Evolutionary conservation across 2,797 vertebrate genomes (phyloP), one percentile per base, ranked within the genome.

Genomic region (Carduelis carduelis): DNA sequence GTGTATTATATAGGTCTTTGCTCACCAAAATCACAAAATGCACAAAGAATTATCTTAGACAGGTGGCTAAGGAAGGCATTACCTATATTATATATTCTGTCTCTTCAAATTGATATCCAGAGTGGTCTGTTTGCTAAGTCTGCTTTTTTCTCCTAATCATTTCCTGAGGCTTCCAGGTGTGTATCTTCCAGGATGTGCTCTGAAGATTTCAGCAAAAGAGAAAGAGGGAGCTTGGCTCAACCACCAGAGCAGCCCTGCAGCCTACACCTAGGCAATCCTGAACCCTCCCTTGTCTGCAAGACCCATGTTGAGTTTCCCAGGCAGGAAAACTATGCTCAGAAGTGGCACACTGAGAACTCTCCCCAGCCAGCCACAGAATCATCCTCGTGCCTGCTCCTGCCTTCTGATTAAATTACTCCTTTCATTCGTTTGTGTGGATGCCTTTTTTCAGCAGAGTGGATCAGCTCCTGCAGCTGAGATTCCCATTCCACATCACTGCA

Each of bases 331-430:
- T 72, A 8, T 14, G 4, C 20, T 56, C 11, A 12, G 34, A 90
- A 89, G 60, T 9, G 1, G 37, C 26, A 63, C 26, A 8, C 26
- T 60, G 60, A 80, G 68, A 85, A 20, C 56, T 83, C 18, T 80
- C 23, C 22, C 11, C 37, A 77, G 35, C 22, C 64, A 85, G 57
- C 2, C 1, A 56, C 39, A 43, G 60, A 88, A 44, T 69, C 3
- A 0, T 49, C 39, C 60, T 74, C 0, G 0, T 80, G 47, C 59
- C 78, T 70, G 52, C 56, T 91, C 15, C 56, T 87, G 68, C 57
- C 49, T 85, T 91, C 82, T 95, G 64, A 71, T 61, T 84, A 49
- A 68, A 5, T 72, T 71, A 60, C 44, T 60, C 24, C 56, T 89
- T 89, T 93, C 15, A 56, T 83, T 86, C 2, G 0, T 79, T 93